A percentile compares a stretch with the other conserved stretches of the same genome.
Conservation (phyloP, 2,797 vertebrate genomes). For the Hippoglossus hippoglossus region DNA sequence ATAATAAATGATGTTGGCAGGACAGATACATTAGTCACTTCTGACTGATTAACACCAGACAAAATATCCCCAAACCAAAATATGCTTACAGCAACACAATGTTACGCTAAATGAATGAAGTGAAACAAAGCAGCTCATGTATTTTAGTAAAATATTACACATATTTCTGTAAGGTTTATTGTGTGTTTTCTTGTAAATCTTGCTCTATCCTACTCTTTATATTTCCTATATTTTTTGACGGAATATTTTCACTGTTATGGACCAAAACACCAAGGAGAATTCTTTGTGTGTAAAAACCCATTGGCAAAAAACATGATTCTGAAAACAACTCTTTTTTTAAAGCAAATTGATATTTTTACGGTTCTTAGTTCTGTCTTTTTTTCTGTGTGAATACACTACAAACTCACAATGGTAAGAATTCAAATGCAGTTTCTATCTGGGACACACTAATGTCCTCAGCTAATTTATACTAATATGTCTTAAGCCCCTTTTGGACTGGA, state of each 20-base stretch:
- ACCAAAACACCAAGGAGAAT: no score
- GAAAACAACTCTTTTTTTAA: no score
- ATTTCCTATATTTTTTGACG: no score
- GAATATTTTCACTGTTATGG: no score
- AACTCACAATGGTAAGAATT: neutral
- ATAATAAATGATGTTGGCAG: neutral
- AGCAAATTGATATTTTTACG: neutral
- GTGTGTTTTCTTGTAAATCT: neutral
- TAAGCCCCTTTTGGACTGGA: neutral
- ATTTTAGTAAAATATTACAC: neutral
- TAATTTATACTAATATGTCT: slow-evolving; percentile 3
- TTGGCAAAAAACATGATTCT: no score
- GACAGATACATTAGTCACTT: neutral
- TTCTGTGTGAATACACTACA: neutral
- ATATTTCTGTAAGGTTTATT: neutral
- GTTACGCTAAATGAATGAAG: neutral
- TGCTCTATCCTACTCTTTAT: no score
- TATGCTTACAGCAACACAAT: neutral
- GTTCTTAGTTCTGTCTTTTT: neutral
- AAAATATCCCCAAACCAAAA: slow-evolving; percentile 2
- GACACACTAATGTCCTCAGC: neutral
- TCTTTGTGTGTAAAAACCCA: no score
- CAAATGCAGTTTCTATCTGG: neutral
- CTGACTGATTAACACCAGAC: neutral
- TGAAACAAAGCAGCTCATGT: neutral